phyloP scores from a whole-genome alignment of 2,888 invertebrate genomes.

The Chirona hameri region DNA sequence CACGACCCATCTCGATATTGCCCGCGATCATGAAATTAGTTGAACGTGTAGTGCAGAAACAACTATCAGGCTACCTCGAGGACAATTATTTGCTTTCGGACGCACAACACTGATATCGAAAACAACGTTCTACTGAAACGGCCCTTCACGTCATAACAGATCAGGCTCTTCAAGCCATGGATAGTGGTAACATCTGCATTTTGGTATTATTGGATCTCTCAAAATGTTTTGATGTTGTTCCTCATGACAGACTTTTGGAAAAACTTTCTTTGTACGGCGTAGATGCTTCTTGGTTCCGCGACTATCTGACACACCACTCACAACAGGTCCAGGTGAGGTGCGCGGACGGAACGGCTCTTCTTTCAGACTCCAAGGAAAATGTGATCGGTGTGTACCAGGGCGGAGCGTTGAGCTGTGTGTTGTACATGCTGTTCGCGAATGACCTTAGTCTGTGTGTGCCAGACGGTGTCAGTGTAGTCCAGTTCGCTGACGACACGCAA shows the following conservation, averaged over 20 bases:
- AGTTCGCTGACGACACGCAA: too few species aligned
- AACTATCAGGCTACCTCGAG: not conserved
- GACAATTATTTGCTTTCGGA: not conserved
- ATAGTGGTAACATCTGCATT: not conserved
- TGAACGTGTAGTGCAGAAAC: not conserved
- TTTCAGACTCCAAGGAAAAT: too few species aligned
- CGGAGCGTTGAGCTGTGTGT: too few species aligned
- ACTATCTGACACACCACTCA: not conserved
- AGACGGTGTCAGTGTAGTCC: too few species aligned
- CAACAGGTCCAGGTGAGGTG: not conserved
- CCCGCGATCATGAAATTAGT: not conserved
- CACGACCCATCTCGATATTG: not conserved
- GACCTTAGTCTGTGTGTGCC: too few species aligned
- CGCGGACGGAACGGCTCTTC: too few species aligned
- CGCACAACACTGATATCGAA: not conserved
- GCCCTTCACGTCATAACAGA: not conserved
- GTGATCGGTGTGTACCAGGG: too few species aligned
- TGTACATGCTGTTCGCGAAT: too few species aligned
- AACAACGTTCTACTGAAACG: not conserved
- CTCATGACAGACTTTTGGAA: not conserved
- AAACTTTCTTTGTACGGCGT: not conserved
- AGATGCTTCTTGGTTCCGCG: not conserved
- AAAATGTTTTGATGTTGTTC: not conserved
- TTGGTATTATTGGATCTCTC: not conserved
- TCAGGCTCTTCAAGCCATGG: not conserved